Evolutionary conservation across 2,113 vertebrate species (phyloP).

Genomic region (Mungos mungo): DNA sequence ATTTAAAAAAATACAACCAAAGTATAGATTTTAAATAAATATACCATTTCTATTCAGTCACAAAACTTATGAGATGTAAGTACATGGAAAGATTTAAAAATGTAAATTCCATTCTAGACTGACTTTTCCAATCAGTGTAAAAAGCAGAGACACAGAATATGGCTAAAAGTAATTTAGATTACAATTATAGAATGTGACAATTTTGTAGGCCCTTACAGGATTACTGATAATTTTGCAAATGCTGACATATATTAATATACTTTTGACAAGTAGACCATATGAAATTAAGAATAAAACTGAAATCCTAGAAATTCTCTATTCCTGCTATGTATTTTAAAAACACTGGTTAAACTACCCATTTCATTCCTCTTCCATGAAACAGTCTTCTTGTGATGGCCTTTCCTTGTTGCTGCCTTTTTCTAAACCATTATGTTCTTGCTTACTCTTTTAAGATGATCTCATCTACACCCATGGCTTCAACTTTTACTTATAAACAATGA

Average conservation of each 20-base stretch:
- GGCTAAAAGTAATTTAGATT: not conserved
- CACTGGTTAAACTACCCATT: not conserved
- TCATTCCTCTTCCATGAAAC: not conserved
- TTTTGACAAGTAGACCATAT: not conserved
- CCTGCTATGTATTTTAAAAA: not conserved
- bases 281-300: not conserved
- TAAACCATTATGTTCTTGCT: not conserved
- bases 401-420: not conserved
- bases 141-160: not conserved
- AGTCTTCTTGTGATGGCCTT: not conserved
- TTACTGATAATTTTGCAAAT: not conserved
- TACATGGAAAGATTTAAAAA: constrained; percentile 15
- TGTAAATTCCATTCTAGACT: not conserved
- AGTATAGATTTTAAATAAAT: constrained; percentile 12
- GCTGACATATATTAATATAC: not conserved
- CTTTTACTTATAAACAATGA: not conserved
- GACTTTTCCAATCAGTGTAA: not conserved
- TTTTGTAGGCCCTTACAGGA: not conserved
- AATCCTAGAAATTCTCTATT: not conserved
- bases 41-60: not conserved
- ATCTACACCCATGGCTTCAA: not conserved
- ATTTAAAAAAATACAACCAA: not conserved
- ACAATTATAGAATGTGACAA: not conserved
- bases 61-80: not conserved
- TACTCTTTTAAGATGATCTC: not conserved